A percentile compares a stretch with the other conserved stretches of the same genome.
These are phyloP conservation scores for Drosophila subobscura DNA, from an alignment of 1,140 invertebrate species.

Conservation along the genomic window DNA sequence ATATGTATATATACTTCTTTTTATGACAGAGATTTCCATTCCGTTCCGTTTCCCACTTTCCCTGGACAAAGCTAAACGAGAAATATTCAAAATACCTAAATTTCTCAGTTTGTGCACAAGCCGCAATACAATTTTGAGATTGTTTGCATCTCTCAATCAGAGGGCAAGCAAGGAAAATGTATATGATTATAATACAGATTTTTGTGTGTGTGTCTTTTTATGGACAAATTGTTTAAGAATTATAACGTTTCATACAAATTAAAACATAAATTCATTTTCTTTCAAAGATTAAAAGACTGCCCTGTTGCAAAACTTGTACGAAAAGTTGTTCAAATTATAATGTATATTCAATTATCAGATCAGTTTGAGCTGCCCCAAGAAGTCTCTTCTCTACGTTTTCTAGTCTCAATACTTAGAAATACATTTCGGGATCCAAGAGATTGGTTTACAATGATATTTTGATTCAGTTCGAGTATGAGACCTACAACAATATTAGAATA, in stretches of 20 bases:
- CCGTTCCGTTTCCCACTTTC: neutral
- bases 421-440: constrained; percentile 3
- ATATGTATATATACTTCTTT: constrained; percentile 5
- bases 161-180: neutral
- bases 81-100: too few relatives aligned
- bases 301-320: neutral
- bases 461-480: constrained; percentile 23
- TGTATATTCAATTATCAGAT: neutral
- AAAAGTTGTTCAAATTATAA: neutral
- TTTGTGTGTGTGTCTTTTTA: too few relatives aligned
- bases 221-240: too few relatives aligned
- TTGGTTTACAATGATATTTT: neutral
- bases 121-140: constrained; percentile 31
- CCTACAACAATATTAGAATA: neutral
- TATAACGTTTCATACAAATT: constrained; percentile 14
- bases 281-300: neutral
- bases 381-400: neutral
- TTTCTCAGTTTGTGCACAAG: constrained; percentile 41
- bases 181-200: too few relatives aligned
- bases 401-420: neutral
- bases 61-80: too few relatives aligned
- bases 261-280: constrained; percentile 44
- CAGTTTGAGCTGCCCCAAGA: neutral
- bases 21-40: constrained; percentile 53
- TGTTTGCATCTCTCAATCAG: neutral